Evolutionary conservation across 2,113 vertebrate genomes (phyloP).

Genomic region (Daubentonia madagascariensis): DNA sequence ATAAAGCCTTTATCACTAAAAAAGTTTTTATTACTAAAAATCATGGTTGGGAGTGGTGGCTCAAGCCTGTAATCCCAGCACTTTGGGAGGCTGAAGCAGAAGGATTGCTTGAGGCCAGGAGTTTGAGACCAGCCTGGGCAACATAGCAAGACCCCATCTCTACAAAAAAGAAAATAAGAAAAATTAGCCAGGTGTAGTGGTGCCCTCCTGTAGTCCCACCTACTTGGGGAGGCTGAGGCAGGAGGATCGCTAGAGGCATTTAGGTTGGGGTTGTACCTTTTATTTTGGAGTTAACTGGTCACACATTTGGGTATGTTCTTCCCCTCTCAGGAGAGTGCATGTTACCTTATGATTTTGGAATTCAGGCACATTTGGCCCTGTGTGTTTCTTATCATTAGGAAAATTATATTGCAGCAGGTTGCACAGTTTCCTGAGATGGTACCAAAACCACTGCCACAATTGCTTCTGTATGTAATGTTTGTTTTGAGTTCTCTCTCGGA

Average conservation of each 20-base stretch:
- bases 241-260: background rate
- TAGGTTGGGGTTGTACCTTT: background rate
- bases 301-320: background rate
- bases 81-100: background rate
- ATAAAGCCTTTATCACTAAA: background rate
- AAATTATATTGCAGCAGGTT: background rate
- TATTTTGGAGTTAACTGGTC: background rate
- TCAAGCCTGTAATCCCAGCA: background rate
- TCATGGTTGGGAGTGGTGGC: background rate
- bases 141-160: no score
- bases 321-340: background rate
- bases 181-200: background rate
- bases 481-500: background rate
- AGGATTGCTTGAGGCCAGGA: background rate
- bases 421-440: constrained; percentile 1
- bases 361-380: background rate
- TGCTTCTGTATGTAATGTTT: constrained; percentile 5
- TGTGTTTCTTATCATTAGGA: constrained; percentile 1
- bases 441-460: background rate
- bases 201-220: no score
- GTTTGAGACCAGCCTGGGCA: background rate
- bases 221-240: no score
- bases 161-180: no score
- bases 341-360: background rate
- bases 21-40: background rate